phyloP scores from a whole-genome alignment of 1,140 invertebrate genomes.

The Mactra quadrangularis region DNA sequence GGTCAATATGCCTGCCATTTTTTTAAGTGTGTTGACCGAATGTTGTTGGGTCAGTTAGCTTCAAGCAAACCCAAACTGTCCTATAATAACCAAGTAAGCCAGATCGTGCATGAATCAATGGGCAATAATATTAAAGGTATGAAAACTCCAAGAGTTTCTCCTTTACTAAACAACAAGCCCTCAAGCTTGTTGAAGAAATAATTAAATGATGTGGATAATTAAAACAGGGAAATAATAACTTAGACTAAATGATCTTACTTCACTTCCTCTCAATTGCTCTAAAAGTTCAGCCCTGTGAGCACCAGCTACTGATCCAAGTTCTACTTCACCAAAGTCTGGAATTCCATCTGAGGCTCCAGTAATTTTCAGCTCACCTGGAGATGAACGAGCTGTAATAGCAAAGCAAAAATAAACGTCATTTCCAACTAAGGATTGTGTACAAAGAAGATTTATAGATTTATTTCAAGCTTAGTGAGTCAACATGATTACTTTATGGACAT shows the following conservation, averaged over 20 bases:
- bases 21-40: no score
- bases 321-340: neutral
- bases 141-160: no score
- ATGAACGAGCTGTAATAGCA: neutral
- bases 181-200: no score
- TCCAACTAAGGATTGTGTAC: neutral
- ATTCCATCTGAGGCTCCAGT: neutral
- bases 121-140: no score
- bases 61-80: no score
- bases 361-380: neutral
- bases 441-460: neutral
- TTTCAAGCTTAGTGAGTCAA: neutral
- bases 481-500: neutral
- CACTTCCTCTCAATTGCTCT: constrained; percentile 13
- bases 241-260: neutral
- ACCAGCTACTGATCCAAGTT: constrained; percentile 26
- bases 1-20: no score
- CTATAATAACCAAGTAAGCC: no score
- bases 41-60: no score
- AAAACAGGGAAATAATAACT: no score
- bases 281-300: constrained; percentile 7
- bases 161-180: no score
- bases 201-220: no score
- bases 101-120: no score
- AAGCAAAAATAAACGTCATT: neutral